phyloP scores from a whole-genome alignment of 2,888 invertebrate genomes.

The Belgica antarctica region DNA sequence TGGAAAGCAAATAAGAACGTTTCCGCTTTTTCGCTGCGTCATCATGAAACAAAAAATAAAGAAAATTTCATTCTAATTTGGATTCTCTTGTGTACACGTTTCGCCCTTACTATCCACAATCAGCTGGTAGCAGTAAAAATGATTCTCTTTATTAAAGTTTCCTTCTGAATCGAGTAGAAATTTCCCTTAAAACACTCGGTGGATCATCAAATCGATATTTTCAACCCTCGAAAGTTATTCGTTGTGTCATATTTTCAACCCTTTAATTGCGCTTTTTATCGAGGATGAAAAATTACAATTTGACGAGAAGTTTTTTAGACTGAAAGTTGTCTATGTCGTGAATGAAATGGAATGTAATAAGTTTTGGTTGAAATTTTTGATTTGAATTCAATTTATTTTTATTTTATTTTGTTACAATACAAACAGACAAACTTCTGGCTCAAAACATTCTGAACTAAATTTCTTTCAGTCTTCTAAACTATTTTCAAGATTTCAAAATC shows the following conservation, averaged over 20 bases:
- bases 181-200: no score
- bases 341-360: no score
- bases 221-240: background rate
- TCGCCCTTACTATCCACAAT: background rate
- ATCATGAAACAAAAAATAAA: conserved; percentile 3
- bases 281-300: conserved; percentile 6
- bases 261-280: background rate
- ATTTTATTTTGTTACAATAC: no score
- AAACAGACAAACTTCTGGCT: no score
- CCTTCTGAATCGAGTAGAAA: no score
- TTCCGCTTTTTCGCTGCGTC: background rate
- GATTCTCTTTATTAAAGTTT: background rate
- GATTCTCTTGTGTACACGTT: conserved; percentile 1
- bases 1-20: background rate
- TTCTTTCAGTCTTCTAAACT: no score
- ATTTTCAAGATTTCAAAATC: no score
- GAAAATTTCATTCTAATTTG: conserved; percentile 11
- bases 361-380: no score
- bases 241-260: background rate
- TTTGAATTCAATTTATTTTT: no score
- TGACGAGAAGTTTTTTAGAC: background rate
- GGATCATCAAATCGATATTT: conserved; percentile 1
- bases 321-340: no score
- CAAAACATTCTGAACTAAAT: no score
- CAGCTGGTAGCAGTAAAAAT: background rate